Evolutionary conservation across 2,797 vertebrate genomes (phyloP).

Genomic region (Amniataba percoides): DNA sequence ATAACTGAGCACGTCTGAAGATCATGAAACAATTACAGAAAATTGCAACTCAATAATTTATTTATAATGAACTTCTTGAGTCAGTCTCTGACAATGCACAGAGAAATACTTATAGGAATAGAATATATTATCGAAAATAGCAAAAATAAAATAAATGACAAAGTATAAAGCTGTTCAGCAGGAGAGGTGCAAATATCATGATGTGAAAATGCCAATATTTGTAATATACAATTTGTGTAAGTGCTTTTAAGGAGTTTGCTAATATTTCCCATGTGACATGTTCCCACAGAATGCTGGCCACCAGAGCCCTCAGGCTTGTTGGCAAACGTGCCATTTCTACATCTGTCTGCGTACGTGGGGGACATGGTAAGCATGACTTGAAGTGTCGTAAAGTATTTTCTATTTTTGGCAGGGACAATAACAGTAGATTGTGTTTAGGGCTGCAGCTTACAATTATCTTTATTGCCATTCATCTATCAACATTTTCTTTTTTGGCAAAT

Average conservation of each 20-base stretch:
- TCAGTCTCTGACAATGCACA: too few relatives aligned
- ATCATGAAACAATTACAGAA: not conserved
- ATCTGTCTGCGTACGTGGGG: conserved; percentile 89
- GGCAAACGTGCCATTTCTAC: conserved; percentile 93
- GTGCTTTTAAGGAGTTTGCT: not conserved
- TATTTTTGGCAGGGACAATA: not conserved
- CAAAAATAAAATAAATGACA: too few relatives aligned
- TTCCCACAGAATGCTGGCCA: conserved; percentile 91
- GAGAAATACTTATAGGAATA: too few relatives aligned
- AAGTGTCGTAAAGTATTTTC: not conserved
- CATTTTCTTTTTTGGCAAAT: too few relatives aligned
- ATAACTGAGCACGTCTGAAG: not conserved
- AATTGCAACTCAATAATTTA: too few relatives aligned
- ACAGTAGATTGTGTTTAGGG: not conserved
- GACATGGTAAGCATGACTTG: conserved; percentile 87
- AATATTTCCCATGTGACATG: not conserved
- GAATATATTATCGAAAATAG: too few relatives aligned
- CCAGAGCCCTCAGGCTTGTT: conserved; percentile 87
- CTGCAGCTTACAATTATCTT: too few relatives aligned
- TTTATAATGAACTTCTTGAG: too few relatives aligned
- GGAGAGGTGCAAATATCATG: too few relatives aligned
- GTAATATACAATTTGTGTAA: not conserved
- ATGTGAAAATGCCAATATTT: not conserved
- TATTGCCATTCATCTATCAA: too few relatives aligned
- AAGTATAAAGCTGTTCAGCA: too few relatives aligned